Conservation (phyloP, 2,113 vertebrate genomes). For the Phylloscopus whistleri region DNA sequence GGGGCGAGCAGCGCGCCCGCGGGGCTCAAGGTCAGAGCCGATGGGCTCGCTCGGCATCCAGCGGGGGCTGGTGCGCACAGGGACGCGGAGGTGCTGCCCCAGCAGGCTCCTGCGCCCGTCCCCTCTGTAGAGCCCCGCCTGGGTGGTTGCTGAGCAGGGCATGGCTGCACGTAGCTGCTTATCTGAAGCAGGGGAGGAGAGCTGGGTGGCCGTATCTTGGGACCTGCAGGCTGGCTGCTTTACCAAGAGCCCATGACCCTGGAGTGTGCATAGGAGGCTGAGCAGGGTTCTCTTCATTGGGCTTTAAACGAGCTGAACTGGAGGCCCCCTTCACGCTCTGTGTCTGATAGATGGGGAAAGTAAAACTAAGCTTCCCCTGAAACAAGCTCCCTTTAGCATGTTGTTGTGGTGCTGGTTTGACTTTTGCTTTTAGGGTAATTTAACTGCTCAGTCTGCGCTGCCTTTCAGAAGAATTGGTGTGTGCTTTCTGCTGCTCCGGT, state of each 20-base stretch:
- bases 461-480: neutral
- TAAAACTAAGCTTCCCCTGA: neutral
- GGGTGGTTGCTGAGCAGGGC: neutral
- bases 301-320: neutral
- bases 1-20: neutral
- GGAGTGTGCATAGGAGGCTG: neutral
- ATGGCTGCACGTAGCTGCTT: neutral
- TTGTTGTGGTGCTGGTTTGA: neutral
- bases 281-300: neutral
- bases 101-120: neutral
- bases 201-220: neutral
- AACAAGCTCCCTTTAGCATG: neutral
- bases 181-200: neutral
- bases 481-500: neutral
- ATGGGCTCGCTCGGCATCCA: neutral
- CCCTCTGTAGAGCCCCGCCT: fast-evolving
- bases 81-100: neutral
- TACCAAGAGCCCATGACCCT: fast-evolving
- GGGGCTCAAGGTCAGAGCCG: slow-evolving; percentile 10
- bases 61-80: neutral
- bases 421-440: neutral
- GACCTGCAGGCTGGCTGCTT: too few species aligned
- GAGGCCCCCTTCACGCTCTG: neutral
- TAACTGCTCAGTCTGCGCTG: neutral
- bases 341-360: neutral